Percentiles rank a stretch among this genome's conserved stretches.
phyloP scores from a whole-genome alignment of 2,888 invertebrate genomes.

The Pachydiplax longipennis region DNA sequence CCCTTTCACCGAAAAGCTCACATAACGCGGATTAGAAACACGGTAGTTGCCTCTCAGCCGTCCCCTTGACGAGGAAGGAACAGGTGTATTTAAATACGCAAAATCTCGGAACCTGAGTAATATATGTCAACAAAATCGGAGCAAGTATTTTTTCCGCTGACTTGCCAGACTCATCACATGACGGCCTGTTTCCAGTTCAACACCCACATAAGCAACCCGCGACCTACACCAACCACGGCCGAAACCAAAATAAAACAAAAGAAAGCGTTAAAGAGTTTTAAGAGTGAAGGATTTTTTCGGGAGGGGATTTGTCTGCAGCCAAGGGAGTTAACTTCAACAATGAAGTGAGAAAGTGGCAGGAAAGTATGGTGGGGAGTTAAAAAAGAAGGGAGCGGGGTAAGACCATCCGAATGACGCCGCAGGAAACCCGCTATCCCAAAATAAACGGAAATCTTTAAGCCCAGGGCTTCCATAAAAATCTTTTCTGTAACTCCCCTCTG shows the following conservation, averaged over 20 bases:
- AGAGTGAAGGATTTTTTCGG: background rate
- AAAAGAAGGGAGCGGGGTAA: background rate
- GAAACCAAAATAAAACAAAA: background rate
- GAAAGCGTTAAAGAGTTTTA: background rate
- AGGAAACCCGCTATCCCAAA: background rate
- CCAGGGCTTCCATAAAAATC: background rate
- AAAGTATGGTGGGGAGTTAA: background rate
- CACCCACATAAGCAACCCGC: background rate
- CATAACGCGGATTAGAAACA: too few relatives aligned
- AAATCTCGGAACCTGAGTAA: background rate
- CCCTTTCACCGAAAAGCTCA: too few relatives aligned
- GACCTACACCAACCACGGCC: background rate
- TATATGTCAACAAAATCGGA: background rate
- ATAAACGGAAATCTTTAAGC: background rate
- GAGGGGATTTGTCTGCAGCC: background rate
- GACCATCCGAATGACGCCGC: background rate
- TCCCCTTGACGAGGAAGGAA: too few relatives aligned
- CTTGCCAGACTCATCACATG: background rate
- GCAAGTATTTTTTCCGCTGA: background rate
- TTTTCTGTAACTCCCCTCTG: background rate
- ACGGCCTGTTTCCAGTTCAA: background rate
- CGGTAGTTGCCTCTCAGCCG: too few relatives aligned
- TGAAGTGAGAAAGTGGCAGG: background rate
- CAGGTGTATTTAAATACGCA: too few relatives aligned
- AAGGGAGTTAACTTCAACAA: background rate